Evolutionary conservation across 2,797 vertebrate genomes (phyloP), one percentile per base, ranked within the genome.

Genomic region (Brachyrhaphis roseni): DNA sequence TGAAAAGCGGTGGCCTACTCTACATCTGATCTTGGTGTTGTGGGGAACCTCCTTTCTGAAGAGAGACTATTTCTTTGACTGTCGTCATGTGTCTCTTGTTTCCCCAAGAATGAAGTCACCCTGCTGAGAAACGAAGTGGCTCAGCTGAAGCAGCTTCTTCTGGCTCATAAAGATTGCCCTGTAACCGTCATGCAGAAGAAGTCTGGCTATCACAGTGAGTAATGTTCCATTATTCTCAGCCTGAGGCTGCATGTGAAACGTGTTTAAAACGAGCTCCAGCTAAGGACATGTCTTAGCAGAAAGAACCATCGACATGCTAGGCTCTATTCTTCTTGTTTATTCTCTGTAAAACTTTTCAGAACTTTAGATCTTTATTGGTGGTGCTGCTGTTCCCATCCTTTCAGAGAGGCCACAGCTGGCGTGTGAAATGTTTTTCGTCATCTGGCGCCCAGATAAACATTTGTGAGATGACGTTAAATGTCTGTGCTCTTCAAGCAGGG

Each of bases 121-220:
- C 97, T 99, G 96, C 97, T 99, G 97, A 97, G 98, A 96, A 99
- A 97, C 94, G 98, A 99, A 97, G 98, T 99, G 96, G 97, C 98
- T 91, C 98, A 99, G 96, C 97, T 99, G 96, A 99, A 99, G 96
- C 98, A 99, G 97, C 98, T 99, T 95, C 97, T 99, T 93, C 97
- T 99, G 97, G 97, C 98, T 97, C 98, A 99, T 97, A 99, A 98
- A 97, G 98, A 99, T 97, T 99, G 98, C 96, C 98, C 98, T 93
- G 98, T 99, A 95, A 99, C 98, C 39, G 97, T 97, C 96, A 98
- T 99, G 97, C 98, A 99, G 97, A 99, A 99, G 97, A 99, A 98
- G 96, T 98, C 98, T 94, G 97, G 97, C 97, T 97, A 98, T 97
- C 97, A 98, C 95, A 96, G 98, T 99, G 97, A 99, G 98, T 99